Base-by-base conservation (phyloP, 2,113 vertebrate genomes). In the Dromaius novaehollandiae region DNA sequence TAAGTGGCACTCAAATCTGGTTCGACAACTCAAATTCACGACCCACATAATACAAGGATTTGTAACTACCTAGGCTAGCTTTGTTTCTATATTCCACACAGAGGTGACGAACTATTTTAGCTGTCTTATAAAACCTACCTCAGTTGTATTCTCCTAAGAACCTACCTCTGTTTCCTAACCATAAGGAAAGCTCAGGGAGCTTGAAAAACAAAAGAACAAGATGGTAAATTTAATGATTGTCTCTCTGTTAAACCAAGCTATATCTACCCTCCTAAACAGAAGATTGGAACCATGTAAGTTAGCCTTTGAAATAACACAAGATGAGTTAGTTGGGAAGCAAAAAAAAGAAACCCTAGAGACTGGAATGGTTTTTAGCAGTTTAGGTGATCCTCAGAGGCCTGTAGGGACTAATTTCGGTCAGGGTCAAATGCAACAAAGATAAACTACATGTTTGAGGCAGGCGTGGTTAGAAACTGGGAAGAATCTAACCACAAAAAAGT, bases 381-480 rank as follows among this genome's bases (percentile, higher is more conserved):
- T 73, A 71, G 30, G 69, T 90, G 68, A 82, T 90, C 60, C 88
- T 92, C 80, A 90, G 38, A 92, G 69, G 46, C 51, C 63, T 61
- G 32, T 76, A 77, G 71, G 88, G 86, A 78, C 86, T 96, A 61
- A 92, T 90, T 96, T 87, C 90, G 88, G 51, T 92, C 28, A 88
- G 38, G 85, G 51, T 34, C 14, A 6, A 90, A 78, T 18, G 19
- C 32, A 94, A 90, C 56, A 84, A 92, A 55, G 77, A 93, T 53
- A 90, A 97, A 93, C 42, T 90, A 65, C 61, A 86, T 79, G 61
- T 79, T 89, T 92, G 83, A 94, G 90, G 74, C 21, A 88, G 51
- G 8, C 71, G 28, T 53, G 66, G 82, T 93, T 94, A 95, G 63
- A 74, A 96, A 89, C 20, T 50, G 53, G 20, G 20, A 94, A 91